These are phyloP conservation scores for Elegia similella DNA, from an alignment of 2,888 invertebrate genomes.

Conservation along the genomic window DNA sequence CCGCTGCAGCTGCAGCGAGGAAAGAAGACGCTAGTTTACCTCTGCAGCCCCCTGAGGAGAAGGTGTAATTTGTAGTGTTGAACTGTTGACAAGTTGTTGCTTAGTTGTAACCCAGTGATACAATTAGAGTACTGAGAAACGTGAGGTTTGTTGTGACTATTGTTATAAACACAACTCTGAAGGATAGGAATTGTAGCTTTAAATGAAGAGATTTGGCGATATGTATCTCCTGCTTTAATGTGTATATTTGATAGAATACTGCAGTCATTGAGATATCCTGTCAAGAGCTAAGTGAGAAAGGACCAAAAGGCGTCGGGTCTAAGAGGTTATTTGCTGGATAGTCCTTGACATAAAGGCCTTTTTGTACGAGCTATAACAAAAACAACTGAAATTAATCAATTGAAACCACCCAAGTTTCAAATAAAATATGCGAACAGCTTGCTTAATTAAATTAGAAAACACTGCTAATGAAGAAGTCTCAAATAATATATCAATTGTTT, in stretches of 20 bases:
- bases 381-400: too few relatives aligned
- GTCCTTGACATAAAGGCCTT: too few relatives aligned
- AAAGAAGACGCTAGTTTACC: slow-evolving; percentile 65
- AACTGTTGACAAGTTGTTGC: slow-evolving; percentile 25
- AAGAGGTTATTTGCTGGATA: too few relatives aligned
- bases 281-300: too few relatives aligned
- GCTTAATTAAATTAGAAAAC: too few relatives aligned
- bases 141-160: background rate
- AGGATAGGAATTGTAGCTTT: background rate
- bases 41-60: slow-evolving; percentile 65
- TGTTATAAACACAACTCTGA: background rate
- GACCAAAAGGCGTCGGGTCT: too few relatives aligned
- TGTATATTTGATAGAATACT: background rate
- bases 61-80: slow-evolving; percentile 47
- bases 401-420: too few relatives aligned
- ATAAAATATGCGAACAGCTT: too few relatives aligned
- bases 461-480: too few relatives aligned
- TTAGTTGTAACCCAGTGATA: slow-evolving; percentile 30
- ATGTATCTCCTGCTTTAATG: background rate
- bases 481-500: too few relatives aligned
- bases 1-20: slow-evolving; percentile 52
- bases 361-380: too few relatives aligned
- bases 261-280: too few relatives aligned
- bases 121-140: slow-evolving; percentile 19
- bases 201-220: background rate